phyloP scores from a whole-genome alignment of 2,888 invertebrate genomes.

The Thyatira batis region DNA sequence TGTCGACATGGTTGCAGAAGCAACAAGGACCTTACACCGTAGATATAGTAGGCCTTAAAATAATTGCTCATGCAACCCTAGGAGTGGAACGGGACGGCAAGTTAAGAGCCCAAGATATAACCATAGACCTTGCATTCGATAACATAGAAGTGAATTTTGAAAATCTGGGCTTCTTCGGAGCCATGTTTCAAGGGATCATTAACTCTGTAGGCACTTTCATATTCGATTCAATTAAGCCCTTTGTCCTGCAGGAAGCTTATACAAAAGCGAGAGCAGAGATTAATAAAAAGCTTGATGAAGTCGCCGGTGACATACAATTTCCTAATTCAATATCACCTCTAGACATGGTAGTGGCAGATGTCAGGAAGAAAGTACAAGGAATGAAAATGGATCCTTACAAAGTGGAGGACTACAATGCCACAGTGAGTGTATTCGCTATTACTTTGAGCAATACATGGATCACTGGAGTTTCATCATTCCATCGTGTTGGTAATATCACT shows the following conservation, averaged over 20 bases:
- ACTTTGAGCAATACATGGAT: conserved; percentile 89
- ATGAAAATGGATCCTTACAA: conserved; percentile 89
- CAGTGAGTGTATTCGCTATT: conserved; percentile 85
- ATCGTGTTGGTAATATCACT: conserved; percentile 90
- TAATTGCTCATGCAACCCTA: conserved; percentile 86
- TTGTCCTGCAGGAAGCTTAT: conserved; percentile 90
- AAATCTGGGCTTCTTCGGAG: conserved; percentile 90
- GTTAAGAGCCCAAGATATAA: conserved; percentile 89
- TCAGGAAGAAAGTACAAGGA: conserved; percentile 85
- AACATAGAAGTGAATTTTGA: conserved; percentile 91
- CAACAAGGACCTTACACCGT: conserved; percentile 90
- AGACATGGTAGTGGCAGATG: conserved; percentile 91
- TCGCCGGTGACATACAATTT: conserved; percentile 87
- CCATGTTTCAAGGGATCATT: conserved; percentile 86
- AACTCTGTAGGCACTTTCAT: conserved; percentile 91
- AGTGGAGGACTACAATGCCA: conserved; percentile 88
- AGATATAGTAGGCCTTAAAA: conserved; percentile 86
- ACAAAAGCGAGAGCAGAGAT: conserved; percentile 87
- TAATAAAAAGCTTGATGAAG: conserved; percentile 86
- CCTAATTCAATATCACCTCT: conserved; percentile 93
- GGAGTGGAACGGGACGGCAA: conserved; percentile 89
- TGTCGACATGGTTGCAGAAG: conserved; percentile 86
- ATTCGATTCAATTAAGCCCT: conserved; percentile 94
- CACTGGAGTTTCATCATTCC: conserved; percentile 90
- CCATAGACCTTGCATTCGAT: conserved; percentile 89